Evolutionary conservation across 2,113 vertebrate genomes (phyloP).

Genomic region (Cisticola juncidis): DNA sequence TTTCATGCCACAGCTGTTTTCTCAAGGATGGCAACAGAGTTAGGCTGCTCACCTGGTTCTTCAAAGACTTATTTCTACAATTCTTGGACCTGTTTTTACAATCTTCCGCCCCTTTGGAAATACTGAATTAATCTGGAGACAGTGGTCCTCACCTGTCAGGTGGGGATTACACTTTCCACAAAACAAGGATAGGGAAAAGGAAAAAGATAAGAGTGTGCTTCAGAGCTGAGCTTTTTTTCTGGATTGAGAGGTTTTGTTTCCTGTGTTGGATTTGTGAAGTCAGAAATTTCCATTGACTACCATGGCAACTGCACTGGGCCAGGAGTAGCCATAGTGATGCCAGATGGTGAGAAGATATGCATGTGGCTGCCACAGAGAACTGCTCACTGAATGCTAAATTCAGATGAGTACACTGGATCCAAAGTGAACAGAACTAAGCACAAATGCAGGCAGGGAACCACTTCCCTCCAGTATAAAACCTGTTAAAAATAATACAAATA

Average conservation of each 20-base stretch:
- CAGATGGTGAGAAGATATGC: slow-evolving; percentile 34
- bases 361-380: neutral
- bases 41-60: neutral
- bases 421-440: neutral
- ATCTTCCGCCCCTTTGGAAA: neutral
- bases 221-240: neutral
- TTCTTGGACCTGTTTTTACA: neutral
- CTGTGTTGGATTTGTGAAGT: neutral
- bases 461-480: neutral
- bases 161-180: neutral
- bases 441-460: neutral
- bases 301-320: slow-evolving; percentile 26
- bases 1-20: neutral
- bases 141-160: neutral
- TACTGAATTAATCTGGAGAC: neutral
- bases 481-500: neutral
- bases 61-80: neutral
- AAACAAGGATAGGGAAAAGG: neutral
- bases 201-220: neutral
- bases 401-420: neutral
- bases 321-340: slow-evolving; percentile 15
- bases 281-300: slow-evolving; percentile 8
- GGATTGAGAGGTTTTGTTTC: neutral
- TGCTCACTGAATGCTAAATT: slow-evolving; percentile 19
- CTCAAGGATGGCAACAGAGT: neutral